phyloP scores from a whole-genome alignment of 53 echinoderm and acorn worm species.

The Stichopus horrens region DNA sequence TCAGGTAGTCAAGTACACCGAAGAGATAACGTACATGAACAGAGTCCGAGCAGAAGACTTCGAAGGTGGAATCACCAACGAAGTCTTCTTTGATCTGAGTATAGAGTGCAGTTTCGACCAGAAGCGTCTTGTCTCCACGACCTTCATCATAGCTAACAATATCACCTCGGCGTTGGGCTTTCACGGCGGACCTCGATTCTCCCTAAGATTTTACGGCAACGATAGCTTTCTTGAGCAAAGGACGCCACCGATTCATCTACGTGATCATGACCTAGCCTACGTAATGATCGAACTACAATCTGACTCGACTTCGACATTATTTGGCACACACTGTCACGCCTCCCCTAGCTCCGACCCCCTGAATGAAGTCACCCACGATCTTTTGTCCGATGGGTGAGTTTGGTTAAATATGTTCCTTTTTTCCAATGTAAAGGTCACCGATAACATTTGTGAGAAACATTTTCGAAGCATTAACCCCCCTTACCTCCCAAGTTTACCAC shows the following conservation, averaged over 20 bases:
- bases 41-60: conserved; percentile 1
- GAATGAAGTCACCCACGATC: background rate
- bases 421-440: too few species aligned
- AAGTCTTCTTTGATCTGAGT: conserved; percentile 20
- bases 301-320: background rate
- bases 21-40: conserved; percentile 29
- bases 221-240: background rate
- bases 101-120: conserved; percentile 25
- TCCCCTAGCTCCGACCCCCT: background rate
- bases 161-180: conserved; percentile 1
- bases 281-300: conserved; percentile 11
- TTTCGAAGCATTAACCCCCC: too few species aligned
- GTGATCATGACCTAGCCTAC: background rate
- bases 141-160: conserved; percentile 7
- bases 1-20: background rate
- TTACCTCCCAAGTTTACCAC: too few species aligned
- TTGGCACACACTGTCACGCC: conserved; percentile 29
- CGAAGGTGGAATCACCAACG: background rate
- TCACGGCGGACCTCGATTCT: background rate
- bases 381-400: conserved; percentile 16
- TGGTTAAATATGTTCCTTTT: background rate
- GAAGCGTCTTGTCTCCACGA: conserved; percentile 1
- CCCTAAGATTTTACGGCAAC: background rate
- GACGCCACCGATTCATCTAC: conserved; percentile 1
- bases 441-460: too few species aligned